Evolutionary conservation across 2,113 vertebrate genomes (phyloP), one percentile per base, ranked within the genome.

Genomic region (Pardalotus punctatus): DNA sequence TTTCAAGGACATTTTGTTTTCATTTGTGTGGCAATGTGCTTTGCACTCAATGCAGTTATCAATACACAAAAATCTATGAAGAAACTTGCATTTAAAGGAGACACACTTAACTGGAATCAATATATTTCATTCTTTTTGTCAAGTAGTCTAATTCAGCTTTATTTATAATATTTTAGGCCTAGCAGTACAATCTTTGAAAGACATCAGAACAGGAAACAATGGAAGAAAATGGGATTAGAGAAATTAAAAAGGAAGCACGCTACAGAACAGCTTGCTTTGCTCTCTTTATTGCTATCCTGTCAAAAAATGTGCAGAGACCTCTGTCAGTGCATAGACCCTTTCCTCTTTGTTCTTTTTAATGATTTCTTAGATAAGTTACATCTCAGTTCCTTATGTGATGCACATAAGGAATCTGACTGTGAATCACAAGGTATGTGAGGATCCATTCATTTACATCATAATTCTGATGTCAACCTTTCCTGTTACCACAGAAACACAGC

Each of bases 401-500:
- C n/a, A n/a, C n/a, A n/a, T n/a, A n/a, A n/a, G n/a, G n/a, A n/a
- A n/a, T n/a, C n/a, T 67, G 76, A 43, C 78, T 96, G 64, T 80
- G 92, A 96, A 84, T 81, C 85, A 88, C 51, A 84, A 88, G 14
- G 53, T 93, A 54, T 51, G 83, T 88, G 79, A 95, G 33, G 27
- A 76, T 33, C 56, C 42, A 73, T 95, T 97, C 93, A 94, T 97
- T 96, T 95, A 86, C 78, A 96, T 80, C 70, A 71, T 81, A 92
- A 96, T 78, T 94, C 71, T 85, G 85, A 86, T 93, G 92, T 64
- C 84, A 93, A 56, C 62, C 36, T 94, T 88, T 45, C 33, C 38
- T 78, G 85, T 94, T 97, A 82, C 76, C 84, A 91, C 90, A 97
- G 90, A 97, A 97, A 96, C 94, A 64, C 42, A 80, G 53, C 53